phyloP scores from a whole-genome alignment of 1,140 invertebrate species.

The Heterodera schachtii region DNA sequence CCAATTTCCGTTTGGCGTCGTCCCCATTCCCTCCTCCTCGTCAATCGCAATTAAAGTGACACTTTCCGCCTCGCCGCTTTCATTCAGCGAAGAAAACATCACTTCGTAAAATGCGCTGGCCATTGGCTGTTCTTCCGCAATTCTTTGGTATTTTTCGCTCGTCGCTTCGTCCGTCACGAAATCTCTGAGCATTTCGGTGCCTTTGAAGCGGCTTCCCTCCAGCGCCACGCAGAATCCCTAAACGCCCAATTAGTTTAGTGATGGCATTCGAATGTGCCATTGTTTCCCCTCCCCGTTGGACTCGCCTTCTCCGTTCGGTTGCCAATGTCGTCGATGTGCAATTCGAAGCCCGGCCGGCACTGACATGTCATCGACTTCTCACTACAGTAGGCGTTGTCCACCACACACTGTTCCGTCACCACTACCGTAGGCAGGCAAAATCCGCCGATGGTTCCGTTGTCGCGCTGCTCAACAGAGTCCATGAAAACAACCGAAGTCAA shows the following conservation, averaged over 20 bases:
- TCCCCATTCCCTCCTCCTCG: background rate
- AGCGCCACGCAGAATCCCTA: conserved; percentile 25
- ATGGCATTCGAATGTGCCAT: background rate
- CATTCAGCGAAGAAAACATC: background rate
- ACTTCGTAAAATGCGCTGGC: conserved; percentile 20
- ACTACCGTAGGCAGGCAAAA: conserved; percentile 60
- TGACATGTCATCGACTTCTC: conserved; percentile 61
- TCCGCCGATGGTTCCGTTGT: conserved; percentile 63
- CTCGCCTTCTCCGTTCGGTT: conserved; percentile 26
- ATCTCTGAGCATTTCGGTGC: conserved; percentile 9
- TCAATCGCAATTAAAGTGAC: conserved; percentile 10
- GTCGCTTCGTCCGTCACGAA: conserved; percentile 20
- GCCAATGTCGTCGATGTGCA: conserved; percentile 50
- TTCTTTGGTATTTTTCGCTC: conserved; percentile 9
- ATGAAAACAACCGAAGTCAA: conserved; percentile 65
- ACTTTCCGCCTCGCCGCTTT: background rate
- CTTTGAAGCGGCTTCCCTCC: conserved; percentile 32
- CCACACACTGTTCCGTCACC: conserved; percentile 35
- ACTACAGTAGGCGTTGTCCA: conserved; percentile 62
- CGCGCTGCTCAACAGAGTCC: conserved; percentile 63
- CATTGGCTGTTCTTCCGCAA: background rate
- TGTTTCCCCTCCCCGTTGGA: background rate
- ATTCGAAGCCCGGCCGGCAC: conserved; percentile 59
- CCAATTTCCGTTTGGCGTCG: background rate
- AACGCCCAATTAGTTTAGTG: background rate